Conservation (phyloP, 35 echinoderm and acorn worm genomes). For the Lytechinus pictus region DNA sequence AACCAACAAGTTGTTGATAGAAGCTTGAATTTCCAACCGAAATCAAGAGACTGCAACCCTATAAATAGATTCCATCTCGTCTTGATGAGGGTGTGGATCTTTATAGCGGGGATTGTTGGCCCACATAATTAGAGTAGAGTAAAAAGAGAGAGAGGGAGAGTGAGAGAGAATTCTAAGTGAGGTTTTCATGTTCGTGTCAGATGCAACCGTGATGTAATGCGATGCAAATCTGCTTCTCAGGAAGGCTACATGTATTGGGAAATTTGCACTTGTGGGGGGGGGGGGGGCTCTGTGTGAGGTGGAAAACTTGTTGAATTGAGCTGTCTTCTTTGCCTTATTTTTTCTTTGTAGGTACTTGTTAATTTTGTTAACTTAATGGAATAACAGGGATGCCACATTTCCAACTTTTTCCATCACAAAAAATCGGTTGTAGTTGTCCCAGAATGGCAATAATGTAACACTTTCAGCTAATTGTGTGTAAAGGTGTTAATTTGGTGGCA, state of each 20-base stretch:
- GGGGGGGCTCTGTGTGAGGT: background rate
- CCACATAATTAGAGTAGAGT: constrained; percentile 2
- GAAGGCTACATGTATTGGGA: background rate
- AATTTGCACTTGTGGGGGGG: background rate
- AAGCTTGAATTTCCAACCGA: background rate
- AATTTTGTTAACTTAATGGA: background rate
- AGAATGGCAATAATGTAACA: no score
- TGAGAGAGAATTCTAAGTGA: background rate
- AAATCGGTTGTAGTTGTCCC: no score
- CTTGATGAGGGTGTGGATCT: background rate
- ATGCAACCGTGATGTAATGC: background rate
- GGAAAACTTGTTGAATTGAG: background rate
- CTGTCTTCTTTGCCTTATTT: background rate
- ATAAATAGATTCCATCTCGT: background rate
- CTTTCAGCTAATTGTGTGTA: no score
- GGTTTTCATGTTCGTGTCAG: background rate
- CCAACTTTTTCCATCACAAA: no score
- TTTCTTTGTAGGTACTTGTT: background rate
- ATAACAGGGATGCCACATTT: background rate
- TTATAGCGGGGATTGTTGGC: background rate
- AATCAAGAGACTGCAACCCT: background rate
- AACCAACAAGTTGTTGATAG: constrained; percentile 6
- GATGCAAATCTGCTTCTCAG: background rate
- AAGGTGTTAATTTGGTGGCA: no score
- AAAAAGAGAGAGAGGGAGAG: background rate